phyloP scores from a whole-genome alignment of 2,113 vertebrate genomes.

The Holacanthus passer region DNA sequence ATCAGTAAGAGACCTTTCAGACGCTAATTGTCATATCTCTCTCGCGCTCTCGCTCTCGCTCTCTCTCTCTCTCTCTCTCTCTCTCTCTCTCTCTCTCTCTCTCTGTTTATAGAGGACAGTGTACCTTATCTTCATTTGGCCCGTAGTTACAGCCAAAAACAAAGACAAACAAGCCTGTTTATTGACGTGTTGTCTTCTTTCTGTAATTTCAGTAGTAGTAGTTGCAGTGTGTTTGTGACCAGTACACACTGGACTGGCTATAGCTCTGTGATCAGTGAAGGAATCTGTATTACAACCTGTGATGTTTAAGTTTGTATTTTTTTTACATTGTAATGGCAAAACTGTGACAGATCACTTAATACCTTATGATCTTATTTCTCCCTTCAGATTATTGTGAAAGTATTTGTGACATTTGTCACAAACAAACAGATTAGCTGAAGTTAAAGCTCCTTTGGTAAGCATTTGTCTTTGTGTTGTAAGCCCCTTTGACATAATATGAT shows the following conservation, averaged over 20 bases:
- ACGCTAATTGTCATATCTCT: not conserved
- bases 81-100: no score
- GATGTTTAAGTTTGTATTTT: constrained; percentile 9
- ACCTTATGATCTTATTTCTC: not conserved
- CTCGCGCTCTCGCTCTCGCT: no score
- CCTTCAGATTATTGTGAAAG: constrained; percentile 16
- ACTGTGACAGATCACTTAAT: not conserved
- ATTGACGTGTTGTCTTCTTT: not conserved
- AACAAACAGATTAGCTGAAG: constrained; percentile 50
- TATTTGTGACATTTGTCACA: constrained; percentile 38
- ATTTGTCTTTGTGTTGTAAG: constrained; percentile 35
- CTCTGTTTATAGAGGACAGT: not conserved
- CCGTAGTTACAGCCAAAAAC: not conserved
- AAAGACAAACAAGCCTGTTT: not conserved
- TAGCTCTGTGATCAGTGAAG: not conserved
- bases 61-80: no score
- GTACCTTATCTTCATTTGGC: constrained; percentile 3
- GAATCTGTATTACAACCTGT: not conserved
- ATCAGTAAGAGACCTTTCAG: not conserved
- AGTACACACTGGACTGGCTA: no score
- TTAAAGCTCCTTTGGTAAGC: constrained; percentile 33
- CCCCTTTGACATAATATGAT: constrained; percentile 45
- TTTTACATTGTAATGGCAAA: not conserved
- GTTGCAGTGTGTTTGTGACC: no score
- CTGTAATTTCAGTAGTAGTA: no score